phyloP scores from a whole-genome alignment of 1,140 invertebrate genomes.

The Heterodera carotae region DNA sequence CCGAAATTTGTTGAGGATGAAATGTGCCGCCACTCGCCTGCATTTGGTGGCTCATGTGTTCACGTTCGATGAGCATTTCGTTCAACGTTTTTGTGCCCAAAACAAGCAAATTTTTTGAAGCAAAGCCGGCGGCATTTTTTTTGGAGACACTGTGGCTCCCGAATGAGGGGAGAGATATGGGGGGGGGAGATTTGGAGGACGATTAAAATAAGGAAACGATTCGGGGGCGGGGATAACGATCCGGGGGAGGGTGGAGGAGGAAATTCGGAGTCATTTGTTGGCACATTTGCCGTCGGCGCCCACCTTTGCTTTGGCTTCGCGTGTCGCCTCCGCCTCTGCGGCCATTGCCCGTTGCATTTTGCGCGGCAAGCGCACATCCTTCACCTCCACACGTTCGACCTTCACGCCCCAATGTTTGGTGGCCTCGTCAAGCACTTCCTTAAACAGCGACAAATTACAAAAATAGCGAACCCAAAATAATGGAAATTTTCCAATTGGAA shows the following conservation, averaged over 20 bases:
- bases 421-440: constrained; percentile 72
- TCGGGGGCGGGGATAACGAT: no score
- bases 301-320: constrained; percentile 57
- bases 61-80: constrained; percentile 85
- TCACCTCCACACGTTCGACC: constrained; percentile 91
- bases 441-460: not conserved
- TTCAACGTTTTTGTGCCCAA: constrained; percentile 81
- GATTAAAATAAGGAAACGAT: no score
- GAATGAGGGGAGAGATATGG: no score
- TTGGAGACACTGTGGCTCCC: no score
- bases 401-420: constrained; percentile 73
- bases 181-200: no score
- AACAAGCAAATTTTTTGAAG: no score
- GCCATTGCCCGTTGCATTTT: constrained; percentile 68
- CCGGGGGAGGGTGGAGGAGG: no score
- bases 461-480: no score
- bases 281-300: no score
- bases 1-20: no score
- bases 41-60: constrained; percentile 85
- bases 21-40: constrained; percentile 1
- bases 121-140: no score
- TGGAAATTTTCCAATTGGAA: not conserved
- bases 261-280: no score
- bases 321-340: constrained; percentile 66
- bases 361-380: constrained; percentile 68